Evolutionary conservation across 1,140 invertebrate genomes (phyloP).

Genomic region (Cotesia vestalis): DNA sequence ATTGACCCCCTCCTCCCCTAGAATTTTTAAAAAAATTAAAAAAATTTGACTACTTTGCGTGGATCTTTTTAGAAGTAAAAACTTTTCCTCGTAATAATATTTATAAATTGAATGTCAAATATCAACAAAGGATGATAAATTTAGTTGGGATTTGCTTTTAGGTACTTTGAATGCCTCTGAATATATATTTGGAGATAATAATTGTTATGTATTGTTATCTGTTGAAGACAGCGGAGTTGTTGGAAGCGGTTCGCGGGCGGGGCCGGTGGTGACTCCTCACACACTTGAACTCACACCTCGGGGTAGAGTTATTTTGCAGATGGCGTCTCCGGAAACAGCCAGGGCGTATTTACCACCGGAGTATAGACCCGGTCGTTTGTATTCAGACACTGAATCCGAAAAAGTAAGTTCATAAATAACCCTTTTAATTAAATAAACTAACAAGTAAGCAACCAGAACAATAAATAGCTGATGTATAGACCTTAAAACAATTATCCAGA

Average conservation of each 20-base stretch:
- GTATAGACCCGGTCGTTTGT: slow-evolving; percentile 66
- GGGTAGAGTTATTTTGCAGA: slow-evolving; percentile 65
- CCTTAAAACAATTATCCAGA: too few species aligned
- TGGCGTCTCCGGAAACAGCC: slow-evolving; percentile 64
- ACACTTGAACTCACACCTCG: slow-evolving; percentile 66
- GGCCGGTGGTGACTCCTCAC: slow-evolving; percentile 67
- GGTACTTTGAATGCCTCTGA: not conserved
- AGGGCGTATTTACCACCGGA: slow-evolving; percentile 68
- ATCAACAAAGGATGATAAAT: too few species aligned
- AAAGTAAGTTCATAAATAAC: slow-evolving; percentile 57
- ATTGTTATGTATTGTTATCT: slow-evolving; percentile 40
- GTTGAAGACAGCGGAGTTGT: slow-evolving; percentile 68
- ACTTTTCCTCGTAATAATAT: too few species aligned
- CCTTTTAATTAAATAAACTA: not conserved
- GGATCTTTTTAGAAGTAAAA: too few species aligned
- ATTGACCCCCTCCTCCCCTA: too few species aligned
- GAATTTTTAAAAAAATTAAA: too few species aligned
- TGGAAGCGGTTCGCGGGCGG: slow-evolving; percentile 61
- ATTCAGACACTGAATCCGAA: slow-evolving; percentile 69
- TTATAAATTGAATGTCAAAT: too few species aligned
- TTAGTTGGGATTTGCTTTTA: too few species aligned
- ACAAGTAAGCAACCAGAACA: not conserved
- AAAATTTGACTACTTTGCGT: too few species aligned
- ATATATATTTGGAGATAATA: slow-evolving; percentile 4
- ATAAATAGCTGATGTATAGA: not conserved